A percentile compares a stretch with the other conserved stretches of the same genome.
These are phyloP conservation scores for Calephelis nemesis DNA, from an alignment of 1,140 invertebrate species.

Conservation along the genomic window DNA sequence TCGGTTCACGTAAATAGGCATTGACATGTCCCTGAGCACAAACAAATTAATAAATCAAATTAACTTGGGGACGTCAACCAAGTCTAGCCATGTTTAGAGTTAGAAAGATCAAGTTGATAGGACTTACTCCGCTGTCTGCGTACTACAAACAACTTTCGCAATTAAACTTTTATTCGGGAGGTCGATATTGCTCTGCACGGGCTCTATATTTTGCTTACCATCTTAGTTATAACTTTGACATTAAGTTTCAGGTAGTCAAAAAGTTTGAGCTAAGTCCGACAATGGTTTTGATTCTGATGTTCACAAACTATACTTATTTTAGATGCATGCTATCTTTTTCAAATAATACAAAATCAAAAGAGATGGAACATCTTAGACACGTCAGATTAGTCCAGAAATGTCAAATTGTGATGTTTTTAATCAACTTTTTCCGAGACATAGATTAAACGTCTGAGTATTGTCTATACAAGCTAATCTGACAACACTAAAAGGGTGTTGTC, in stretches of 20 bases:
- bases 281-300: not conserved
- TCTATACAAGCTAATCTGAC: no score
- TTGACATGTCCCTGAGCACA: not conserved
- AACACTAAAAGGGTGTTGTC: no score
- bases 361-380: no score
- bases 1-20: not conserved
- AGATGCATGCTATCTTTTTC: no score
- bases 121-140: conserved; percentile 49
- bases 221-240: conserved; percentile 34
- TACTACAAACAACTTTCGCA: conserved; percentile 68
- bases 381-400: no score
- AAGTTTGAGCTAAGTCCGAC: not conserved
- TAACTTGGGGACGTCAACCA: conserved; percentile 25
- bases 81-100: conserved; percentile 30
- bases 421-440: no score
- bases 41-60: conserved; percentile 30
- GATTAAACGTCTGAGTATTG: no score
- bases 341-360: no score
- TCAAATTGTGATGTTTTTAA: no score
- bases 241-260: conserved; percentile 17
- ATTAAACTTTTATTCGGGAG: conserved; percentile 70
- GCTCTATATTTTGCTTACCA: conserved; percentile 56
- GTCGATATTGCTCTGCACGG: conserved; percentile 52
- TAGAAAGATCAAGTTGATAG: conserved; percentile 36
- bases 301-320: no score